A percentile compares a stretch with the other conserved stretches of the same genome.
phyloP scores from a whole-genome alignment of 2,888 invertebrate species.

The Drosophila villosipedis region DNA sequence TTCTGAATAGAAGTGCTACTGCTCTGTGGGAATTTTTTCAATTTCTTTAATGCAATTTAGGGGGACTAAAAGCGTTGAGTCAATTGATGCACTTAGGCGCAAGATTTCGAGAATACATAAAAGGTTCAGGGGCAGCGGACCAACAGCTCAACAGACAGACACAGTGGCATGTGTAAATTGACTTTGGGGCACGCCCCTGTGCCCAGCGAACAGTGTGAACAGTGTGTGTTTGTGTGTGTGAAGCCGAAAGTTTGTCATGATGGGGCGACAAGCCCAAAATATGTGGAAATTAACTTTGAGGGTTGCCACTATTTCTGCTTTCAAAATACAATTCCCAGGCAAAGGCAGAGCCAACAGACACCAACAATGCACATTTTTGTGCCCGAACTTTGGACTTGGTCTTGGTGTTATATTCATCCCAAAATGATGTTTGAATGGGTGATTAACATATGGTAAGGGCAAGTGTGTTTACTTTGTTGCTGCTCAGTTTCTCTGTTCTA shows the following conservation, averaged over 20 bases:
- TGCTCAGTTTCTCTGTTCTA: constrained; percentile 9
- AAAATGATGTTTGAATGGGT: constrained; percentile 66
- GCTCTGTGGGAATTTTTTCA: constrained; percentile 18
- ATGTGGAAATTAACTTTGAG: constrained; percentile 53
- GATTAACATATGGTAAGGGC: constrained; percentile 71
- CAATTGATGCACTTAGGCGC: constrained; percentile 73
- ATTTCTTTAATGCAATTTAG: constrained; percentile 64
- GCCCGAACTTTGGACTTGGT: constrained; percentile 27
- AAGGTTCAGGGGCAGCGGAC: constrained; percentile 16
- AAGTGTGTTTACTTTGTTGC: constrained; percentile 29
- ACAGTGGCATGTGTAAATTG: constrained; percentile 62
- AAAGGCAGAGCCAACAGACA: constrained; percentile 14
- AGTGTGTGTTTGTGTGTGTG: background rate
- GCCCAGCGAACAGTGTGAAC: constrained; percentile 50
- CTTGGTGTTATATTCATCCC: constrained; percentile 57
- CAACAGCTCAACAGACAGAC: constrained; percentile 17
- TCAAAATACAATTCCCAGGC: constrained; percentile 62
- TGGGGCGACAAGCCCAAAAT: constrained; percentile 37
- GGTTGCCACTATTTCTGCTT: constrained; percentile 71
- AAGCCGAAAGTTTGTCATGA: constrained; percentile 36
- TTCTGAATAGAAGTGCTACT: background rate
- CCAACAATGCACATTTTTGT: constrained; percentile 46
- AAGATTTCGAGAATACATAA: constrained; percentile 39
- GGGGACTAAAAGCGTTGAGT: constrained; percentile 41
- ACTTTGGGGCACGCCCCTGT: constrained; percentile 62